Evolutionary conservation across 2,888 invertebrate species (phyloP).

Genomic region (Lithophane ornitopus): DNA sequence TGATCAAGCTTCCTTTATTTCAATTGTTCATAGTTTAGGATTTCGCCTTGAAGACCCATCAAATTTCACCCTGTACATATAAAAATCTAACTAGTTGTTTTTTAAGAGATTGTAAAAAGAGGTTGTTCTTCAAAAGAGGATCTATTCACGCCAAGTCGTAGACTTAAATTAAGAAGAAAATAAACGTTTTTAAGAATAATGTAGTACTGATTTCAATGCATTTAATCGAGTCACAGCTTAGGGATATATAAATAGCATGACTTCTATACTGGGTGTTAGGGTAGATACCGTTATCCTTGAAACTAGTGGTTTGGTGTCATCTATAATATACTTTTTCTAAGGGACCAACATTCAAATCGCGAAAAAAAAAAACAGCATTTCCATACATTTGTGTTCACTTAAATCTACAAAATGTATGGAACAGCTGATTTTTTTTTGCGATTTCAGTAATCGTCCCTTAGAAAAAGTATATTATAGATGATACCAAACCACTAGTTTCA

Average conservation of each 20-base stretch:
- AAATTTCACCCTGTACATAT: neutral
- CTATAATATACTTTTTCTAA: too few relatives aligned
- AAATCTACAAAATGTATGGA: too few relatives aligned
- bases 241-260: neutral
- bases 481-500: too few relatives aligned
- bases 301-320: too few relatives aligned
- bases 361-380: too few relatives aligned
- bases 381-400: too few relatives aligned
- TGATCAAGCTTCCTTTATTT: neutral
- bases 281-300: too few relatives aligned
- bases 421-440: too few relatives aligned
- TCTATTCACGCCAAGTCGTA: slow-evolving; percentile 47
- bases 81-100: neutral
- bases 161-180: slow-evolving; percentile 38
- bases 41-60: neutral
- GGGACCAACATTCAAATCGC: too few relatives aligned
- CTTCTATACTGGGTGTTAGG: too few relatives aligned
- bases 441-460: too few relatives aligned
- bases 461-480: too few relatives aligned
- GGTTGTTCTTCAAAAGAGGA: slow-evolving; percentile 41
- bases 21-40: neutral
- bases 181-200: slow-evolving; percentile 17
- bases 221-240: slow-evolving; percentile 42
- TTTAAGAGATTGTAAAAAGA: slow-evolving; percentile 13
- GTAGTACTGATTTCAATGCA: slow-evolving; percentile 26